Base-by-base conservation (phyloP, 2,888 invertebrate species). In the Nebria brevicollis region DNA sequence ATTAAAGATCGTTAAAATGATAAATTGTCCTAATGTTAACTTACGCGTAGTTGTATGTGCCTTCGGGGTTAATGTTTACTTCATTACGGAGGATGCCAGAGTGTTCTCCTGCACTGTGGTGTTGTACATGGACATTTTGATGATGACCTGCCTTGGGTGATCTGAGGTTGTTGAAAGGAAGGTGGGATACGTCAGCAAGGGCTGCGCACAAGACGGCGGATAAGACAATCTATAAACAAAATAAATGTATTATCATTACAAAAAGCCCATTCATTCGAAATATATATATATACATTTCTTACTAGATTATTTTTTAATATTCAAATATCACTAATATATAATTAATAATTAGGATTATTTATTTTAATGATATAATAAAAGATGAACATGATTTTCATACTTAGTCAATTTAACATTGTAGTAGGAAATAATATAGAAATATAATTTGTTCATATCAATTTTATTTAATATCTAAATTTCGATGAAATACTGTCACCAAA, bases 41-140 rank as follows among this genome's bases (percentile, higher is more conserved):
- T 89, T 87, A 92, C 92, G 85, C 86, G 85, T 90, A 91, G 83
- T 84, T 87, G 87, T 89, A 92, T 82, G 88, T 88, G 82, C 92
- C 92, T 83, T 92, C 91, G 25, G 90, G 90, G 65, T 85, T 86
- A 54, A 88, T 85, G 11, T 90, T 90, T 77, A 88, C 89, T 41
- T 89, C 89, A 83, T 88, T 89, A 43, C 87, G 87, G n/a, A 90
- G 75, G 73, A 89, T 88, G 20, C 85, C 85, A 82, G 90, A 89
- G 41, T 84, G 82, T 77, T 86, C 86, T 77, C 89, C 90, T 13
- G 8, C 42, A 13, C 77, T 20, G n/a, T 75, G 75, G n/a, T 43
- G 79, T 25, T 66, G 75, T n/a, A 73, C 72, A 6, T 65, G 75
- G 15, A 73, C 78, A 68, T 65, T 65, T 66, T 34, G 75, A 66